Evolutionary conservation across 2,113 vertebrate genomes (phyloP).

Genomic region (Zosterops pallidus): DNA sequence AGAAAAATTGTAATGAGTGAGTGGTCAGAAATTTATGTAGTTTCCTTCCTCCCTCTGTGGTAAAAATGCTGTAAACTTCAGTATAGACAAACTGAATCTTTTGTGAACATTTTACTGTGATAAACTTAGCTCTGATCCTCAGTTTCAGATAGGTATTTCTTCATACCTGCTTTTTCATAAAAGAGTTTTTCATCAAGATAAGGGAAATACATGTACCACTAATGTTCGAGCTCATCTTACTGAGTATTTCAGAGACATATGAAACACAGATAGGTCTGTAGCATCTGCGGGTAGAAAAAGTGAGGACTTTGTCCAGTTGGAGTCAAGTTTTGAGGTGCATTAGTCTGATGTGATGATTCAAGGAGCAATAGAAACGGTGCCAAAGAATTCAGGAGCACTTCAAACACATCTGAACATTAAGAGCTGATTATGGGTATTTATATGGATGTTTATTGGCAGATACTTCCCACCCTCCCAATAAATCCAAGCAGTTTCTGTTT

Average conservation of each 20-base stretch:
- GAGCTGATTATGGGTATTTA: not conserved
- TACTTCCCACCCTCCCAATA: not conserved
- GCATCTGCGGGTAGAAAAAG: not conserved
- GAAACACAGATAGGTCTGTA: not conserved
- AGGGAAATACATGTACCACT: not conserved
- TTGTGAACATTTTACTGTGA: not conserved
- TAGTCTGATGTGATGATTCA: not conserved
- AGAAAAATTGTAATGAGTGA: not conserved
- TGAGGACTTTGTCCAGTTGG: not conserved
- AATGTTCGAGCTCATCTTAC: not conserved
- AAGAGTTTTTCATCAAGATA: not conserved
- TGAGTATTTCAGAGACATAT: not conserved
- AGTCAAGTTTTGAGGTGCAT: not conserved
- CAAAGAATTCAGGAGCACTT: not conserved
- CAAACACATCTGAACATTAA: not conserved
- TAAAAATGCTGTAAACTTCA: not conserved
- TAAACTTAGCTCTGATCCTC: not conserved
- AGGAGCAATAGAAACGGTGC: not conserved
- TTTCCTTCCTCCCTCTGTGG: not conserved
- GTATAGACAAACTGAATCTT: not conserved
- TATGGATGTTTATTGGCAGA: not conserved
- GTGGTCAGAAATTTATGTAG: not conserved
- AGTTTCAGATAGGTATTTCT: not conserved
- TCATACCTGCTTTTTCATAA: not conserved
- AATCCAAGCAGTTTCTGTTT: constrained; percentile 49